Evolutionary conservation across 2,888 invertebrate genomes (phyloP).

Genomic region (Ennomos erosarius): DNA sequence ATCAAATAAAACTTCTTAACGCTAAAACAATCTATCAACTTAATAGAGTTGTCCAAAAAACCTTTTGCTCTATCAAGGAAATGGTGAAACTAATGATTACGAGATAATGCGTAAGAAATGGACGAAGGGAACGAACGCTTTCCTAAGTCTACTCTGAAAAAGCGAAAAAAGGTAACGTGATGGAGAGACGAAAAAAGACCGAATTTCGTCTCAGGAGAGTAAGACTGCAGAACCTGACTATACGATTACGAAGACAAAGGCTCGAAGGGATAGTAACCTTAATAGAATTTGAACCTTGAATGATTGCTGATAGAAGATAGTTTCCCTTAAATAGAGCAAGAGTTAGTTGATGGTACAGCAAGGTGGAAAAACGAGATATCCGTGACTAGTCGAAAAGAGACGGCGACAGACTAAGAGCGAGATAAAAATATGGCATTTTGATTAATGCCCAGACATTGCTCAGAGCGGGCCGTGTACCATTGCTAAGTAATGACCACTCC

Average conservation of each 20-base stretch:
- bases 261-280: conserved; percentile 39
- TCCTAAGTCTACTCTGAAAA: conserved; percentile 78
- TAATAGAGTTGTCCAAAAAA: conserved; percentile 72
- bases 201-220: conserved; percentile 84
- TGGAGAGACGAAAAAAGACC: conserved; percentile 80
- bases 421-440: conserved; percentile 83
- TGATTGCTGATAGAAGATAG: conserved; percentile 37
- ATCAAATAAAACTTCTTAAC: conserved; percentile 31
- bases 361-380: conserved; percentile 74
- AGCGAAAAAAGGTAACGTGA: conserved; percentile 79
- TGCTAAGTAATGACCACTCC: conserved; percentile 85
- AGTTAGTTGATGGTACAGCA: conserved; percentile 55
- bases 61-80: conserved; percentile 69
- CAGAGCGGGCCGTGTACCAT: conserved; percentile 84
- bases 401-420: conserved; percentile 65
- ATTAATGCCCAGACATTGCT: conserved; percentile 84
- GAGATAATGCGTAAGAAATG: conserved; percentile 83
- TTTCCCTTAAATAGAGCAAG: conserved; percentile 42
- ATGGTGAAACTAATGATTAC: conserved; percentile 79
- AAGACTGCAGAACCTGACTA: conserved; percentile 80
- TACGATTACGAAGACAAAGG: conserved; percentile 47
- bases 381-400: conserved; percentile 76
- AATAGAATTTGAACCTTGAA: conserved; percentile 39
- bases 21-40: conserved; percentile 57
- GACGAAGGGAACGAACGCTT: conserved; percentile 74